Evolutionary conservation across 2,797 vertebrate species (phyloP).

Genomic region (Rhinophrynus dorsalis): DNA sequence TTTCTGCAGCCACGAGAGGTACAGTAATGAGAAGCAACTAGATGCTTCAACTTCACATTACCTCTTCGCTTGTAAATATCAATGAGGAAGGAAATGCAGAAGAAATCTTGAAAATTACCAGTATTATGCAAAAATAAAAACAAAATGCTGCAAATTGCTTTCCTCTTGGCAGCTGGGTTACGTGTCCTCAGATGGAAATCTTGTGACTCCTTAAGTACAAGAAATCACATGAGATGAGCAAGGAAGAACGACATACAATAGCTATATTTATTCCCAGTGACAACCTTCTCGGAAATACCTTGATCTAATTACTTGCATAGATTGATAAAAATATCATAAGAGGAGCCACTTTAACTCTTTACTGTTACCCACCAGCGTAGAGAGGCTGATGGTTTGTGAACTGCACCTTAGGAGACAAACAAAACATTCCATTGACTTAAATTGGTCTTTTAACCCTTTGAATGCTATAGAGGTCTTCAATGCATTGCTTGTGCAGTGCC

Average conservation of each 20-base stretch:
- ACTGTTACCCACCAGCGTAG: constrained; percentile 48
- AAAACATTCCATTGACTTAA: no score
- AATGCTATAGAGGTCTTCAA: no score
- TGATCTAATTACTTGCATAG: constrained; percentile 80
- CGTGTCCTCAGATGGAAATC: constrained; percentile 78
- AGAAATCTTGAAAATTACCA: constrained; percentile 70
- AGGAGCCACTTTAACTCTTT: constrained; percentile 67
- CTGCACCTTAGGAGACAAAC: no score
- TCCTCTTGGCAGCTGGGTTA: constrained; percentile 67
- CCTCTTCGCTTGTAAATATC: constrained; percentile 66
- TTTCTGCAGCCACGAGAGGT: no score
- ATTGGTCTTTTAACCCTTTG: no score
- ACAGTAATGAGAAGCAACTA: constrained; percentile 17
- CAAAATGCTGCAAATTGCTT: constrained; percentile 61
- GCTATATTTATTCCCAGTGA: constrained; percentile 74
- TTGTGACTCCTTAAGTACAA: constrained; percentile 82
- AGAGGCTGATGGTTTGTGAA: no score
- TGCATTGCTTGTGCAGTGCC: no score
- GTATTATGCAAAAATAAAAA: constrained; percentile 68
- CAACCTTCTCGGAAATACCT: constrained; percentile 87
- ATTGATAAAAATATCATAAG: constrained; percentile 75
- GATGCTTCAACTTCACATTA: constrained; percentile 69
- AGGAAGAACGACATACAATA: constrained; percentile 79
- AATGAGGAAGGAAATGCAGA: constrained; percentile 79
- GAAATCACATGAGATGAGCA: constrained; percentile 85